Evolutionary conservation across 1,140 invertebrate genomes (phyloP).

Genomic region (Sitobion miscanthi): DNA sequence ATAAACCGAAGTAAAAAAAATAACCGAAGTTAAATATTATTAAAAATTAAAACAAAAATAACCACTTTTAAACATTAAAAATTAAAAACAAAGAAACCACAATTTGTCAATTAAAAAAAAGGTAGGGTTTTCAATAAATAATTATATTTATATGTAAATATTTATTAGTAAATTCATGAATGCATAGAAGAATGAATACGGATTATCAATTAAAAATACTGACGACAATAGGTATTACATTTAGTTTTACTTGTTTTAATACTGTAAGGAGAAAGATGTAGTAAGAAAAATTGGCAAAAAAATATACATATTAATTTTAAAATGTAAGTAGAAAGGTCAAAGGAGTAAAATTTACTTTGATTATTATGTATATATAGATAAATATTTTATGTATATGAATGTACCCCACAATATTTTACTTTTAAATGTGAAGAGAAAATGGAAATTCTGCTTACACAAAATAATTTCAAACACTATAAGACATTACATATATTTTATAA

Average conservation of each 20-base stretch:
- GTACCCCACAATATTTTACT: neutral
- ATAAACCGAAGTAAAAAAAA: constrained; percentile 49
- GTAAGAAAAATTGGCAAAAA: constrained; percentile 4
- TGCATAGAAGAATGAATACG: neutral
- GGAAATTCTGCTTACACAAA: neutral
- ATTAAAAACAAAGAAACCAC: neutral
- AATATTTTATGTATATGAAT: neutral
- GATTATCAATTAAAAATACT: constrained; percentile 33
- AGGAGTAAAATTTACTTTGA: constrained; percentile 12
- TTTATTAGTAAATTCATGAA: constrained; percentile 2
- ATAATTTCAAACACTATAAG: neutral
- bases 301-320: constrained; percentile 10
- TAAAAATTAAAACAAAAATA: constrained; percentile 37
- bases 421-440: neutral
- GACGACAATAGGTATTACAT: neutral
- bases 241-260: neutral
- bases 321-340: constrained; percentile 11
- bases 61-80: constrained; percentile 21
- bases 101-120: neutral
- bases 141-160: neutral
- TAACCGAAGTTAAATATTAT: constrained; percentile 1
- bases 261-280: constrained; percentile 4
- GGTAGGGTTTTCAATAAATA: neutral
- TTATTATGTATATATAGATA: neutral
- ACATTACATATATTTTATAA: neutral